Percentiles rank a stretch among this genome's conserved stretches.
These are phyloP conservation scores for Otocyon megalotis DNA, from an alignment of 2,113 vertebrate genomes.

Conservation along the genomic window DNA sequence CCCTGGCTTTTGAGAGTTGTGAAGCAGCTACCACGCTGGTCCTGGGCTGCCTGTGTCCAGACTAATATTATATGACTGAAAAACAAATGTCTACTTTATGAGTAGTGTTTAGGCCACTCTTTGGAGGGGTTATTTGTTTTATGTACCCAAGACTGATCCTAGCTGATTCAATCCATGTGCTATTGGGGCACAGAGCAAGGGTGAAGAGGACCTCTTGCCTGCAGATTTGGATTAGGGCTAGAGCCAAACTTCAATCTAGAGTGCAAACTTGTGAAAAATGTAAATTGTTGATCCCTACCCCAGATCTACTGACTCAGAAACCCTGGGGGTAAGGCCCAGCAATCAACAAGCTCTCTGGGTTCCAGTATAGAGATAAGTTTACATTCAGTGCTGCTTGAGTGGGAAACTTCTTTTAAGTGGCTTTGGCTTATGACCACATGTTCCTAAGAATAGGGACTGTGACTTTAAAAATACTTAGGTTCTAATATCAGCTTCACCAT, in stretches of 20 bases:
- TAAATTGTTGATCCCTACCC: neutral
- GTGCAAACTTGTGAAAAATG: conserved; percentile 21
- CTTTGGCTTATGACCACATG: neutral
- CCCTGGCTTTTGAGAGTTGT: neutral
- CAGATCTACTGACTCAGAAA: conserved; percentile 6
- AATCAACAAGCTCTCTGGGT: neutral
- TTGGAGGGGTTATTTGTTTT: neutral
- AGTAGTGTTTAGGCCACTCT: neutral
- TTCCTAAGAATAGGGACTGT: neutral
- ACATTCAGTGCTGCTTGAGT: neutral
- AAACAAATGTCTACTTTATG: neutral
- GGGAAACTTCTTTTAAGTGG: neutral
- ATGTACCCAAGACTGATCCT: neutral
- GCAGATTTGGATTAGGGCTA: neutral
- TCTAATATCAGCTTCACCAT: neutral
- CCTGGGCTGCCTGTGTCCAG: neutral
- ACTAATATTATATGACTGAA: neutral
- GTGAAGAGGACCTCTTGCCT: neutral
- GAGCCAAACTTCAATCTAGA: neutral
- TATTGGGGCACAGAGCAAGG: neutral
- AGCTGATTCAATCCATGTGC: neutral
- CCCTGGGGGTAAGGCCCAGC: neutral
- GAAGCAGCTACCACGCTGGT: neutral
- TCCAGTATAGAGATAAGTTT: neutral
- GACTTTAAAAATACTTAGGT: neutral